These are phyloP conservation scores for Thunnus maccoyii DNA, from an alignment of 2,113 vertebrate genomes.

Conservation along the genomic window DNA sequence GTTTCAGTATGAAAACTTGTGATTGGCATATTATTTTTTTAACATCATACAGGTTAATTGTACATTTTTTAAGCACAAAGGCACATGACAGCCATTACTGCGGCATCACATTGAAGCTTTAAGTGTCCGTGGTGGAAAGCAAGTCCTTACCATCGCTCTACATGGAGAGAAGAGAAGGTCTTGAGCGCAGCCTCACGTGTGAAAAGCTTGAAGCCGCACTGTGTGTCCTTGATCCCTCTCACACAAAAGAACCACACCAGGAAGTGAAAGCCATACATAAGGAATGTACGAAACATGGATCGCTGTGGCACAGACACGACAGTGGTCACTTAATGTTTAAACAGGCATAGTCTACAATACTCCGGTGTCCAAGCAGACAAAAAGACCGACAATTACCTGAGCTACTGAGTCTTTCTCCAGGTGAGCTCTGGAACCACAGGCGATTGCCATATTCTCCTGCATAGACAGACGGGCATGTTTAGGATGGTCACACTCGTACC, in stretches of 20 bases:
- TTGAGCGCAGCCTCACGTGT: slow-evolving; percentile 91
- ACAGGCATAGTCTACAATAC: not conserved
- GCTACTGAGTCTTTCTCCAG: slow-evolving; percentile 94
- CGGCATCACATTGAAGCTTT: not conserved
- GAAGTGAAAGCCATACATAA: slow-evolving; percentile 99
- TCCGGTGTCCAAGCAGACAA: not conserved
- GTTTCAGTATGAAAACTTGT: too few relatives aligned
- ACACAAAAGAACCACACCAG: slow-evolving; percentile 98
- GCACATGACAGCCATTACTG: not conserved
- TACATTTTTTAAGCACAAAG: too few relatives aligned
- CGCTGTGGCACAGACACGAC: slow-evolving; percentile 83
- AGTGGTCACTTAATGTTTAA: not conserved
- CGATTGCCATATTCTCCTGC: slow-evolving; percentile 93
- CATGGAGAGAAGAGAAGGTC: slow-evolving; percentile 93
- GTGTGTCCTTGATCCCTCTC: slow-evolving; percentile 92
- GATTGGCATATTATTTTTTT: too few relatives aligned
- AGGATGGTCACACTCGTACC: not conserved
- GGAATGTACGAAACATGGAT: slow-evolving; percentile 93
- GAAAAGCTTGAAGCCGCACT: slow-evolving; percentile 97
- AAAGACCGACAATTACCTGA: slow-evolving; percentile 83
- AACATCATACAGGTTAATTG: too few relatives aligned
- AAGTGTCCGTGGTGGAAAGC: not conserved
- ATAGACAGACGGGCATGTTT: slow-evolving; percentile 20
- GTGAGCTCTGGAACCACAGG: slow-evolving; percentile 98
- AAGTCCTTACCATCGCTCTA: slow-evolving; percentile 92